Evolutionary conservation across 1,140 invertebrate species (phyloP).

Genomic region (Drosophila aff.): DNA sequence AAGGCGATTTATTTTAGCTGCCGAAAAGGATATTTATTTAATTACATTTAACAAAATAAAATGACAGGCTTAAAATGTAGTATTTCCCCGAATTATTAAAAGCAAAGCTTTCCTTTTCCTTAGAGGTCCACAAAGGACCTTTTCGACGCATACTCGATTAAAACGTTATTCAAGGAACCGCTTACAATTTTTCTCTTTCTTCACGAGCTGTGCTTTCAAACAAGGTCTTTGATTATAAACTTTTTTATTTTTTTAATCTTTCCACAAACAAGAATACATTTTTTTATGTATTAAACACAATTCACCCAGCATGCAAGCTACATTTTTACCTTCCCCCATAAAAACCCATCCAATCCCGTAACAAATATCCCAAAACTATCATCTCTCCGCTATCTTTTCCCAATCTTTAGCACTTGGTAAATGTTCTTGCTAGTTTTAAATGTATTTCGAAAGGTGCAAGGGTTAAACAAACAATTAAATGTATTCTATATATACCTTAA

Average conservation of each 20-base stretch:
- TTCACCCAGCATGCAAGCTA: background rate
- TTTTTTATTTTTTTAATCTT: background rate
- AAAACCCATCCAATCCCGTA: background rate
- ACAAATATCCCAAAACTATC: background rate
- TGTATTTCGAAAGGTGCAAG: conserved; percentile 62
- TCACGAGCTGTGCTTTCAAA: too few relatives aligned
- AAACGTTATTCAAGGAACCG: too few relatives aligned
- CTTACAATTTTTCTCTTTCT: too few relatives aligned
- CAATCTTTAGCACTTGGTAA: conserved; percentile 40
- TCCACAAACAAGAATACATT: background rate
- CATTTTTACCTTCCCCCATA: background rate
- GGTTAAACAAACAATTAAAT: conserved; percentile 42
- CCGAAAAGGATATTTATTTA: background rate
- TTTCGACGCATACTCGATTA: background rate
- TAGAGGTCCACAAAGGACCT: background rate
- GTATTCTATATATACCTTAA: conserved; percentile 46
- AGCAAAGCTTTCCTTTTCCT: background rate
- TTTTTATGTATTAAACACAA: background rate
- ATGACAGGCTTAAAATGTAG: background rate
- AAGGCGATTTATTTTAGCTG: conserved; percentile 2
- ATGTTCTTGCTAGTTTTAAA: conserved; percentile 71
- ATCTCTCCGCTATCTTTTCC: conserved; percentile 7
- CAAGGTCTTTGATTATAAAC: background rate
- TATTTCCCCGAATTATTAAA: too few relatives aligned
- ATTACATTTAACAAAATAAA: background rate